phyloP scores from a whole-genome alignment of 2,113 vertebrate species.

The Tragelaphus strepsiceros region DNA sequence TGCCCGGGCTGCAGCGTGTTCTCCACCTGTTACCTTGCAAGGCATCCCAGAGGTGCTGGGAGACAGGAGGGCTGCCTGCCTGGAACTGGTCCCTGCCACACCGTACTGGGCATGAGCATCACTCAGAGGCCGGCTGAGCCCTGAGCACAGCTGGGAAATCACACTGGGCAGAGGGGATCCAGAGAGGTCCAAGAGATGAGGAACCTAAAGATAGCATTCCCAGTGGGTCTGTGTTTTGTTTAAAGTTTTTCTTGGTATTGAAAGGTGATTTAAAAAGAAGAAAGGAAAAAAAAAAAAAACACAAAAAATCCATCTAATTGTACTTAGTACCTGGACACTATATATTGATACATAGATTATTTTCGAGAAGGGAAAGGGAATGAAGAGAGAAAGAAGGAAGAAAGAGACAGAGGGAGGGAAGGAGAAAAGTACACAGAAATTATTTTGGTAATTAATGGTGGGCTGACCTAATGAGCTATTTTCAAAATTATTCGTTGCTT shows the following conservation, averaged over 20 bases:
- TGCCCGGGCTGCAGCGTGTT: not conserved
- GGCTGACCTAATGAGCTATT: not conserved
- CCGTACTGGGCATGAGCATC: accelerated
- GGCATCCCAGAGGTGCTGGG: not conserved
- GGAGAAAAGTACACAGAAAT: not conserved
- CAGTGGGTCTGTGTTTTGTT: not conserved
- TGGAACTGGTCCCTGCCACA: not conserved
- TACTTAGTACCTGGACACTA: not conserved
- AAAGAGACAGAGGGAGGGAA: not conserved
- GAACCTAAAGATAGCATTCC: not conserved
- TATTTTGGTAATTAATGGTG: not conserved
- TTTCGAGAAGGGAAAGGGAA: not conserved
- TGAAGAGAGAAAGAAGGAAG: no score
- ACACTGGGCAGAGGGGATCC: not conserved
- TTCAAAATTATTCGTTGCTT: not conserved
- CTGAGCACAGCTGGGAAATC: accelerated
- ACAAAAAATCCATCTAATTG: not conserved
- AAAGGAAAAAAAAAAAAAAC: not conserved
- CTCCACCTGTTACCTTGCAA: accelerated
- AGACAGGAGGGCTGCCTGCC: accelerated
- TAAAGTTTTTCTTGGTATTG: not conserved
- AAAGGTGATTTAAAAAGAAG: not conserved
- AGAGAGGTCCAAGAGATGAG: not conserved
- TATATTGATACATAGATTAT: not conserved
- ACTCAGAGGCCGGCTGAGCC: not conserved